Evolutionary conservation across 2,797 vertebrate species (phyloP).

Genomic region (Nyctalus aviator): DNA sequence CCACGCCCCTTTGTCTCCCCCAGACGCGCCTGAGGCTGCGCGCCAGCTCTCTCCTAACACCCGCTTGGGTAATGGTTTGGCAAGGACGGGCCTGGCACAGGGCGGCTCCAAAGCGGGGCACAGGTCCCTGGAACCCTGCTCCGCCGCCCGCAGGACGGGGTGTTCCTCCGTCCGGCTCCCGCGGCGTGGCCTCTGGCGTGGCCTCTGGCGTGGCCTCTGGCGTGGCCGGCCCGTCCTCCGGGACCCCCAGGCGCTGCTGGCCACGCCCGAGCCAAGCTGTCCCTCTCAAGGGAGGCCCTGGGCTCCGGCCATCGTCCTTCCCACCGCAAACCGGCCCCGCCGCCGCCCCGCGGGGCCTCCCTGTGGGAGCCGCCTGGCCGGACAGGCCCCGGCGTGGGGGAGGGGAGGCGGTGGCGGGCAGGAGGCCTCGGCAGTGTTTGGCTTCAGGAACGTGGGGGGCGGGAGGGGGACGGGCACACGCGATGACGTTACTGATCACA

Average conservation of each 20-base stretch:
- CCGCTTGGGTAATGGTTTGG: background rate
- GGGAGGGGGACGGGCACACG: fast-evolving
- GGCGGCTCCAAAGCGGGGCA: background rate
- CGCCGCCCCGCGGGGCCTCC: background rate
- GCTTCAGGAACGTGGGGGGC: background rate
- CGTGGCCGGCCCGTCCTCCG: fast-evolving
- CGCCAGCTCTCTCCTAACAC: background rate
- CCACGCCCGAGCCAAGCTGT: fast-evolving
- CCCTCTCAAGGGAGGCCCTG: background rate
- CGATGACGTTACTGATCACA: fast-evolving
- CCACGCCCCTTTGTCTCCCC: background rate
- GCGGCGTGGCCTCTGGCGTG: fast-evolving
- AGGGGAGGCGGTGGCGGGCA: too few species aligned
- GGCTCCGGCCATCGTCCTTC: background rate
- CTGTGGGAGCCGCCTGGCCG: background rate
- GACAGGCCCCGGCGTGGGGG: fast-evolving
- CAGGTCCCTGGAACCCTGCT: fast-evolving
- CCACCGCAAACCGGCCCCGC: background rate
- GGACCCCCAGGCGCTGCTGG: background rate
- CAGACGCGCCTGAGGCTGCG: fast-evolving
- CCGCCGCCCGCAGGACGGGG: background rate
- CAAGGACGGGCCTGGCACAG: background rate
- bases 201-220: background rate
- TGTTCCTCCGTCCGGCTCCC: fast-evolving
- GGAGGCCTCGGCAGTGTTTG: background rate